phyloP scores from a whole-genome alignment of 2,888 invertebrate genomes.

The Digitonthophagus gazella region DNA sequence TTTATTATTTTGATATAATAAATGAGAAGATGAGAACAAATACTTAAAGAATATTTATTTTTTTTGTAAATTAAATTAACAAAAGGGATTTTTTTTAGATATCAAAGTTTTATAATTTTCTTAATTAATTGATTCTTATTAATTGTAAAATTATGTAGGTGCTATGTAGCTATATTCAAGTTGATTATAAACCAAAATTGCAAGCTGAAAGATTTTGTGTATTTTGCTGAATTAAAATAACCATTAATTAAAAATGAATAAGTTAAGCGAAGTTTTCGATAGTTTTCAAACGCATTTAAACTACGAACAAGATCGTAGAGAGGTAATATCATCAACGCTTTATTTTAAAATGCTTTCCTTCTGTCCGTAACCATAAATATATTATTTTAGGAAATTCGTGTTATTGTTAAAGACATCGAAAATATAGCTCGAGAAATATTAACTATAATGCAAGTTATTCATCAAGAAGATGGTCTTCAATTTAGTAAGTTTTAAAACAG shows the following conservation, averaged over 20 bases:
- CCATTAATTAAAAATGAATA: slow-evolving; percentile 7
- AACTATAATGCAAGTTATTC: slow-evolving; percentile 80
- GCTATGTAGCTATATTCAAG: too few relatives aligned
- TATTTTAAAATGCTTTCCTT: neutral
- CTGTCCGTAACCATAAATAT: neutral
- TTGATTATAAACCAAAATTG: too few relatives aligned
- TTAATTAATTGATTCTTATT: too few relatives aligned
- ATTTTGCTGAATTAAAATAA: neutral
- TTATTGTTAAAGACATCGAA: slow-evolving; percentile 72
- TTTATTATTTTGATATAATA: neutral
- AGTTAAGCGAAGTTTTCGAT: slow-evolving; percentile 58
- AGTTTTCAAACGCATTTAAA: slow-evolving; percentile 77
- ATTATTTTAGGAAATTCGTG: slow-evolving; percentile 63
- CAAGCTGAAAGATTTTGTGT: neutral
- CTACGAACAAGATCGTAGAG: slow-evolving; percentile 75
- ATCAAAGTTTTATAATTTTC: too few relatives aligned
- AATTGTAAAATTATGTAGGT: too few relatives aligned
- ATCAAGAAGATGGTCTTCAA: slow-evolving; percentile 64
- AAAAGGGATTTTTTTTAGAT: too few relatives aligned
- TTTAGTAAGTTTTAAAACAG: slow-evolving; percentile 59
- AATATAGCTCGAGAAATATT: slow-evolving; percentile 74
- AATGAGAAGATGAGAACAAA: too few relatives aligned
- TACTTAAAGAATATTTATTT: too few relatives aligned
- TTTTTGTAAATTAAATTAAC: too few relatives aligned
- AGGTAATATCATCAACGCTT: slow-evolving; percentile 59